Conservation (phyloP, 2,797 vertebrate species). For the Pogoniulus pusillus region DNA sequence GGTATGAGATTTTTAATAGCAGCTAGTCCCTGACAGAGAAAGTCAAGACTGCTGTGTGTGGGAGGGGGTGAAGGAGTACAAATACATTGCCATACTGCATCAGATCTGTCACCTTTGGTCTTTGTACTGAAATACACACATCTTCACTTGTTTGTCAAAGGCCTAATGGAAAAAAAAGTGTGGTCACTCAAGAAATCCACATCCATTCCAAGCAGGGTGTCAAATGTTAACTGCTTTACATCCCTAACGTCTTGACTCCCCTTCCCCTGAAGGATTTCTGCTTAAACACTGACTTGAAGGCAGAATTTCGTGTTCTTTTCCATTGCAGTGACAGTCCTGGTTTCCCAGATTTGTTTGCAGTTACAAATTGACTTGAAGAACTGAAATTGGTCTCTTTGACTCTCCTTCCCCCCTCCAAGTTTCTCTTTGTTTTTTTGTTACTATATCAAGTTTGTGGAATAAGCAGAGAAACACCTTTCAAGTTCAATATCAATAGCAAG, state of each 20-base stretch:
- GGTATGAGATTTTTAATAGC: neutral
- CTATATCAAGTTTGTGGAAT: neutral
- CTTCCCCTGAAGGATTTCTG: neutral
- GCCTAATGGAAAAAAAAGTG: neutral
- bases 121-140: neutral
- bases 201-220: neutral
- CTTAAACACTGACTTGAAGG: neutral
- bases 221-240: neutral
- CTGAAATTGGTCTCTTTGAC: neutral
- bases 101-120: neutral
- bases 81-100: neutral
- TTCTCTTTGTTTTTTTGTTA: neutral
- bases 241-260: neutral
- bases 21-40: neutral
- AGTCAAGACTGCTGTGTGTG: neutral
- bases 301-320: neutral
- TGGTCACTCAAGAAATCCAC: neutral
- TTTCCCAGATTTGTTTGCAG: neutral
- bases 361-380: neutral
- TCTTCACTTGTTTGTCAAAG: neutral
- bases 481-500: neutral
- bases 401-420: neutral
- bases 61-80: rapidly evolving
- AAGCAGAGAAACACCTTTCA: neutral
- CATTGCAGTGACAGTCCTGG: neutral